A percentile compares a stretch with the other conserved stretches of the same genome.
These are phyloP conservation scores for Chironomus striatipennis DNA, from an alignment of 1,140 invertebrate genomes.

Conservation along the genomic window DNA sequence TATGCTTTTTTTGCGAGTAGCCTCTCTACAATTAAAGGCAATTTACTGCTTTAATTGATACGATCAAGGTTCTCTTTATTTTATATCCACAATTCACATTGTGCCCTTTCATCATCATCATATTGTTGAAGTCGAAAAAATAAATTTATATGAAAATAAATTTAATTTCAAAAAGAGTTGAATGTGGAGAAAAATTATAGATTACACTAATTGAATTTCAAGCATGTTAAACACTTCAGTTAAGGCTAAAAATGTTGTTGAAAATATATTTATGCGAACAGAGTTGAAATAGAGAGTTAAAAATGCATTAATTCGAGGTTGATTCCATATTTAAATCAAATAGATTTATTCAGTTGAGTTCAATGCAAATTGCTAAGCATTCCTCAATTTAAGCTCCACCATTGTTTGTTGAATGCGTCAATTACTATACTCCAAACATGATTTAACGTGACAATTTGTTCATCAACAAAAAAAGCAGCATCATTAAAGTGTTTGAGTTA, in stretches of 20 bases:
- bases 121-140: background rate
- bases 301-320: background rate
- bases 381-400: too few relatives aligned
- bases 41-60: constrained; percentile 19
- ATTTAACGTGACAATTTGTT: constrained; percentile 14
- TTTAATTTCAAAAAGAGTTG: background rate
- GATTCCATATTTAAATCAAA: background rate
- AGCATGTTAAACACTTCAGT: constrained; percentile 2
- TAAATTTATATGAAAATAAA: background rate
- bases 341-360: background rate
- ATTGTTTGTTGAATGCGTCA: too few relatives aligned
- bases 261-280: background rate
- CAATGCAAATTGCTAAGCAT: too few relatives aligned
- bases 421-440: background rate
- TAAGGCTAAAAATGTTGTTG: background rate
- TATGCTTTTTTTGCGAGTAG: background rate
- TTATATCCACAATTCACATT: too few relatives aligned
- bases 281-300: background rate
- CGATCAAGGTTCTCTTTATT: background rate
- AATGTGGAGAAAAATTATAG: background rate
- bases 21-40: constrained; percentile 15
- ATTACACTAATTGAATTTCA: constrained; percentile 2
- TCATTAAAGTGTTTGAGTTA: constrained; percentile 1
- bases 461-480: background rate
- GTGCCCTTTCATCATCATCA: background rate